Conservation (phyloP, 2,797 vertebrate genomes). For the Adrianichthys oophorus region DNA sequence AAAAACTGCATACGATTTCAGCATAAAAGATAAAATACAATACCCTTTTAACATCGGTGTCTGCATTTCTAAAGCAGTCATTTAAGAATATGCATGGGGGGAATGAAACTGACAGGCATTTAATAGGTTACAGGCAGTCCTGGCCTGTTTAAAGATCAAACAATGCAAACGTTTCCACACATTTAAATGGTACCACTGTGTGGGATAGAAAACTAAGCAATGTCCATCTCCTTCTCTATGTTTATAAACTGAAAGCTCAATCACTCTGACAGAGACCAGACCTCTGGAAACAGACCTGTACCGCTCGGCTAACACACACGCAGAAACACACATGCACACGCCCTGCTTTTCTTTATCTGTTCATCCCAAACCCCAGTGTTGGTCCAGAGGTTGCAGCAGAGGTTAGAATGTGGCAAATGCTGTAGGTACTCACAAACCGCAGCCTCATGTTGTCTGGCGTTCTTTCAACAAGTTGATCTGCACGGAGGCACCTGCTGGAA, state of each 20-base stretch:
- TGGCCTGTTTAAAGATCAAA: conserved; percentile 35
- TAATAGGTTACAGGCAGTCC: conserved; percentile 33
- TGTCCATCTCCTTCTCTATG: conserved; percentile 43
- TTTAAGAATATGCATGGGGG: conserved; percentile 11
- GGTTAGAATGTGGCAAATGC: conserved; percentile 44
- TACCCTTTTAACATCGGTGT: no score
- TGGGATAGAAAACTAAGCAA: conserved; percentile 50
- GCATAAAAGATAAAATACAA: no score
- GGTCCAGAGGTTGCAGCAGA: conserved; percentile 24
- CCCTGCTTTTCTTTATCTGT: conserved; percentile 31
- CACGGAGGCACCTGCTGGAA: conserved; percentile 24
- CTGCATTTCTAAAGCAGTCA: no score
- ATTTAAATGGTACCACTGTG: conserved; percentile 20
- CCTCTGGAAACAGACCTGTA: conserved; percentile 41
- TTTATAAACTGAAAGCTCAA: conserved; percentile 62
- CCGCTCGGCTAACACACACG: conserved; percentile 12
- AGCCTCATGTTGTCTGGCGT: conserved; percentile 56
- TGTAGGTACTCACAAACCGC: conserved; percentile 40
- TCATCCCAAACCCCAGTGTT: conserved; percentile 23
- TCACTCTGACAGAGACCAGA: conserved; percentile 72
- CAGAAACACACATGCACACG: conserved; percentile 16
- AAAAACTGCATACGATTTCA: no score
- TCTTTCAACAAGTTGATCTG: conserved; percentile 58
- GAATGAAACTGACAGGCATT: conserved; percentile 41
- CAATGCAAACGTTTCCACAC: conserved; percentile 19